phyloP scores from a whole-genome alignment of 2,888 invertebrate genomes.

The Busseola fusca region DNA sequence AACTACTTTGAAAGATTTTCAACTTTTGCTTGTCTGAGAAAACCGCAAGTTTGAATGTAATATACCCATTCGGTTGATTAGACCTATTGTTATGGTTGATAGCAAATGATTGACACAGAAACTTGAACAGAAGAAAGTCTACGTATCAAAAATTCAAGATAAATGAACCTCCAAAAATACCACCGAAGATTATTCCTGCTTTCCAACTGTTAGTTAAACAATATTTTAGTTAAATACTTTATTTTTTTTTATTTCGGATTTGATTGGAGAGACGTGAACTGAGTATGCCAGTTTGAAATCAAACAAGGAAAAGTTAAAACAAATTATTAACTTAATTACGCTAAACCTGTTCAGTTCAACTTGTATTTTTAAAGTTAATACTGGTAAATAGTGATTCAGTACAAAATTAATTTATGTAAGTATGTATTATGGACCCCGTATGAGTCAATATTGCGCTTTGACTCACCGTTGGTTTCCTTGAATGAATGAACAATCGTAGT shows the following conservation, averaged over 20 bases:
- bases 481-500: conserved; percentile 66
- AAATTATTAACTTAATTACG: background rate
- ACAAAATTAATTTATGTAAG: conserved; percentile 39
- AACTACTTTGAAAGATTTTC: conserved; percentile 15
- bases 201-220: background rate
- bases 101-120: conserved; percentile 34
- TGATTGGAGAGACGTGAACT: background rate
- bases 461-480: conserved; percentile 77
- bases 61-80: conserved; percentile 32
- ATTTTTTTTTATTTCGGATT: background rate
- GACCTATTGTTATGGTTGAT: conserved; percentile 18
- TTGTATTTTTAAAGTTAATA: conserved; percentile 5
- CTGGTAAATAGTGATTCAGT: conserved; percentile 46
- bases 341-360: background rate
- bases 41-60: conserved; percentile 27
- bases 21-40: conserved; percentile 17
- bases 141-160: too few species aligned
- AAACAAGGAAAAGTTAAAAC: background rate
- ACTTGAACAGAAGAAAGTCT: conserved; percentile 16
- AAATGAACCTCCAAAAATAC: background rate
- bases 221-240: background rate
- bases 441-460: conserved; percentile 76
- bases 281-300: background rate
- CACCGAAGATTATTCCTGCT: background rate
- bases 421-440: conserved; percentile 43